Evolutionary conservation across 2,797 vertebrate genomes (phyloP).

Genomic region (Phoeniculus purpureus): DNA sequence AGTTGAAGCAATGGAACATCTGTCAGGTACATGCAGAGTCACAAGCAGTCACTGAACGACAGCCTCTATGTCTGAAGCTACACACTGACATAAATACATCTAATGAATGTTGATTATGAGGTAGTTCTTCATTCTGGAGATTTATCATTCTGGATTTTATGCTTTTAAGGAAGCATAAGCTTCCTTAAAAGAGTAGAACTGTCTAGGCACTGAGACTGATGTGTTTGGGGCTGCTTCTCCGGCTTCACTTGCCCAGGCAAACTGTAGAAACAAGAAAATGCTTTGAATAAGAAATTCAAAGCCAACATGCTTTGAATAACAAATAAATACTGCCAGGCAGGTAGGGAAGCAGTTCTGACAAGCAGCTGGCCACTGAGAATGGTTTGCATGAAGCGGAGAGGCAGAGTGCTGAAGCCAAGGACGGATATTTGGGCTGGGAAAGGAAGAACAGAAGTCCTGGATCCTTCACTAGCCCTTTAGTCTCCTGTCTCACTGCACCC

Average conservation of each 20-base stretch:
- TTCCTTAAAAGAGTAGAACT: conserved; percentile 10
- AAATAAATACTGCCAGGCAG: conserved; percentile 15
- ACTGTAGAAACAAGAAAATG: conserved; percentile 17
- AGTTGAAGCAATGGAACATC: background rate
- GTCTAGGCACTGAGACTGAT: background rate
- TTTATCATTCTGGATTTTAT: background rate
- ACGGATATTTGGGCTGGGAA: background rate
- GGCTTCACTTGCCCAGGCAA: background rate
- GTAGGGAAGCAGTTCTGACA: background rate
- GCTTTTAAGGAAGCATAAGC: too few species aligned
- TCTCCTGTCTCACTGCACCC: fast-evolving
- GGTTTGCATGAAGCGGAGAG: background rate
- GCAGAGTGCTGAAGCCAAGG: fast-evolving
- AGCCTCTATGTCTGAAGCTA: background rate
- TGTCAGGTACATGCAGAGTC: background rate
- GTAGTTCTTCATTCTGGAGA: conserved; percentile 13
- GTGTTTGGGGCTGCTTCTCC: conserved; percentile 17
- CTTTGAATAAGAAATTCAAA: conserved; percentile 52
- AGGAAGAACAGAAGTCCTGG: fast-evolving
- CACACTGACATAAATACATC: background rate
- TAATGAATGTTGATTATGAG: conserved; percentile 20
- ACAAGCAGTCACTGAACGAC: background rate
- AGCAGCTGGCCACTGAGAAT: background rate
- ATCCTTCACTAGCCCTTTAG: fast-evolving
- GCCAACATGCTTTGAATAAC: conserved; percentile 22